Evolutionary conservation across 2,797 vertebrate species (phyloP).

Genomic region (Chloroceryle amazona): DNA sequence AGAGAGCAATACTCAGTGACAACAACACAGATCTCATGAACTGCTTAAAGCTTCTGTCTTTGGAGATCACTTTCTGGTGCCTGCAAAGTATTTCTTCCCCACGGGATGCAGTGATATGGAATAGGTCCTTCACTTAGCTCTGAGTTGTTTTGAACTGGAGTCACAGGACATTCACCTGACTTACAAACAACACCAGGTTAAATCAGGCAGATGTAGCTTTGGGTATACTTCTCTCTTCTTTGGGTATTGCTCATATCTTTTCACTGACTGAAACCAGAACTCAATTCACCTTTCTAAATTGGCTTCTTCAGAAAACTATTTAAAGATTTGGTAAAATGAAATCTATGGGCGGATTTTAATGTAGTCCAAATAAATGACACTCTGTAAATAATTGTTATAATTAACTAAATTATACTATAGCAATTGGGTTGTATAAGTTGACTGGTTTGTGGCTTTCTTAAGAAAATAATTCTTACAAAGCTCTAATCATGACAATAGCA

Average conservation of each 20-base stretch:
- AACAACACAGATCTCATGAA: not conserved
- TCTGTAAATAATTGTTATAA: not conserved
- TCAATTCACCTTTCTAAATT: not conserved
- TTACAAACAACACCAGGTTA: not conserved
- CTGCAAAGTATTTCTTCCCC: not conserved
- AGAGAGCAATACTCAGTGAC: not conserved
- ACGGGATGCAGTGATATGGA: not conserved
- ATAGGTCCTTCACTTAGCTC: not conserved
- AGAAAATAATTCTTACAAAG: not conserved
- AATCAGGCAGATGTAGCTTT: not conserved
- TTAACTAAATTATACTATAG: not conserved
- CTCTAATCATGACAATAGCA: not conserved
- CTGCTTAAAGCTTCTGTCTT: not conserved
- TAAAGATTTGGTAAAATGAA: not conserved
- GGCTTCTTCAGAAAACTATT: not conserved
- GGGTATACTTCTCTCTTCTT: not conserved
- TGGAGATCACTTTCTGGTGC: not conserved
- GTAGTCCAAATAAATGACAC: not conserved
- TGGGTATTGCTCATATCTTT: not conserved
- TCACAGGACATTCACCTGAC: rapidly evolving
- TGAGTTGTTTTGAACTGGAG: not conserved
- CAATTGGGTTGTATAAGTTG: not conserved
- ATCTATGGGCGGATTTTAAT: not conserved
- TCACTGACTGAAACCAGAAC: not conserved
- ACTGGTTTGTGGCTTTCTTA: not conserved